These are phyloP conservation scores for Caenorhabditis inopinata DNA, from an alignment of 1,140 invertebrate species.

Conservation along the genomic window DNA sequence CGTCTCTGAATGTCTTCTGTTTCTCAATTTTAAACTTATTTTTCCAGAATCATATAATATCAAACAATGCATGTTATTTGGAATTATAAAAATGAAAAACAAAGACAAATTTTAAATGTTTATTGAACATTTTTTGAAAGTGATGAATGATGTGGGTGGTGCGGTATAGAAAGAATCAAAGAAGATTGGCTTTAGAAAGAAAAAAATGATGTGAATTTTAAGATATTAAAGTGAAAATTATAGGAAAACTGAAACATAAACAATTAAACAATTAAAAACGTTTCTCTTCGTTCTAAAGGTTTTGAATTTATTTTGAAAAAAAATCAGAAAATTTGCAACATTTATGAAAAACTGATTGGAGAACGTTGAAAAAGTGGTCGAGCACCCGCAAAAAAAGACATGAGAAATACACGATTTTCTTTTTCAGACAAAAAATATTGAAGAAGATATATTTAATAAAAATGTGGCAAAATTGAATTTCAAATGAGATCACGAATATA, in stretches of 20 bases:
- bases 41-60: background rate
- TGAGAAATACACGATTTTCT: background rate
- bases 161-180: background rate
- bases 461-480: background rate
- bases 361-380: conserved; percentile 10
- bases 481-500: background rate
- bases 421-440: background rate
- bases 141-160: background rate
- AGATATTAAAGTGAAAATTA: too few relatives aligned
- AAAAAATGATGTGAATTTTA: too few relatives aligned
- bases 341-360: background rate
- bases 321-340: too few relatives aligned
- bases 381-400: background rate
- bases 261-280: too few relatives aligned
- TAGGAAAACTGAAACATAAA: too few relatives aligned
- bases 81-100: background rate
- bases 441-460: background rate
- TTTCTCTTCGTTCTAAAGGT: too few relatives aligned
- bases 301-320: too few relatives aligned
- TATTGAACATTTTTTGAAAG: background rate
- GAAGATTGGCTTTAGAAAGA: too few relatives aligned
- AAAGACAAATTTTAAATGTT: background rate
- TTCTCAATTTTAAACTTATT: too few relatives aligned
- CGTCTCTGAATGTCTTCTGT: too few relatives aligned
- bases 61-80: background rate